A percentile compares a stretch with the other conserved stretches of the same genome.
phyloP scores from a whole-genome alignment of 2,888 invertebrate species.

The Nephrotoma flavescens region DNA sequence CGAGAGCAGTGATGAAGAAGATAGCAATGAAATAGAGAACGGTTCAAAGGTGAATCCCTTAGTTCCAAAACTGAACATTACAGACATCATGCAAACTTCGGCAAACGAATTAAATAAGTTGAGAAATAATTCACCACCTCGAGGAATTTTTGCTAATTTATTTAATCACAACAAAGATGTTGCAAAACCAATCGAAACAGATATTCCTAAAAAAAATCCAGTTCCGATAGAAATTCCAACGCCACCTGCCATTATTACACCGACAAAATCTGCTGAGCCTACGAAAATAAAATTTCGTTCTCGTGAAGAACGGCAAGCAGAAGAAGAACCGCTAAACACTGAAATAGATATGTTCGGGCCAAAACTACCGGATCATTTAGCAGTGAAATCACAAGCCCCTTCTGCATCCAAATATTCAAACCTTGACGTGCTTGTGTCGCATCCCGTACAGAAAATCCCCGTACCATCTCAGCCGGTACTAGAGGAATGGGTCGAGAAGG shows the following conservation, averaged over 20 bases:
- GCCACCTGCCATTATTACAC: no score
- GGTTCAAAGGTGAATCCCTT: conserved; percentile 16
- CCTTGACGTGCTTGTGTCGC: background rate
- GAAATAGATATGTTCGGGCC: conserved; percentile 2
- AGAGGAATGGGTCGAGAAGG: conserved; percentile 19
- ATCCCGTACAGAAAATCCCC: conserved; percentile 8
- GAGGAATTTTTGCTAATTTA: conserved; percentile 45
- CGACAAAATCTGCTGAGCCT: background rate
- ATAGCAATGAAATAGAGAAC: conserved; percentile 23
- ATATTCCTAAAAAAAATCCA: background rate
- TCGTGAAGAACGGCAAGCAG: background rate
- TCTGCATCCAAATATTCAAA: background rate
- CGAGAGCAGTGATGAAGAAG: conserved; percentile 57
- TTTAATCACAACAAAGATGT: conserved; percentile 12
- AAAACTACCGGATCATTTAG: background rate
- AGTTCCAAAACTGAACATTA: background rate
- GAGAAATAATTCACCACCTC: conserved; percentile 51
- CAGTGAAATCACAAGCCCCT: background rate
- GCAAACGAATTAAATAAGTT: conserved; percentile 38
- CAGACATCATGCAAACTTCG: conserved; percentile 16
- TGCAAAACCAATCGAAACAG: background rate
- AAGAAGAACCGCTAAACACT: background rate
- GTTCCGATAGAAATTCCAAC: background rate
- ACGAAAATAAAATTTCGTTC: background rate
- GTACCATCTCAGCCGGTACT: conserved; percentile 9